Evolutionary conservation across 2,113 vertebrate species (phyloP), one percentile per base, ranked within the genome.

Genomic region (Lagopus leucura): DNA sequence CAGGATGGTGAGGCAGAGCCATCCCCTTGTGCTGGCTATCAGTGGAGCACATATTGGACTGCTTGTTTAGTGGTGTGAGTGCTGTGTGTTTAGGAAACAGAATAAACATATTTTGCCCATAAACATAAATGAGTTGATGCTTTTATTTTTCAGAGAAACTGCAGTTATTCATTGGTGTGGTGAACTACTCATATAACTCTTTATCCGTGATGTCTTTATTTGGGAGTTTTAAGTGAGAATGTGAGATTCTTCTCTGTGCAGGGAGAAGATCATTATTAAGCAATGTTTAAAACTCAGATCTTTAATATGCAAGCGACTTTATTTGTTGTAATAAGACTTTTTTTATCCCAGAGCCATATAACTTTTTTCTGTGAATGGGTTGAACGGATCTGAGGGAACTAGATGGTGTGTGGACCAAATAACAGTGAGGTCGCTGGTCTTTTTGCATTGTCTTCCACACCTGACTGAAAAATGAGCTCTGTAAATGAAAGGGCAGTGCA

Each of bases 31-130:
- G 47, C 67, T 28, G 73, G 65, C 73, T 86, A 38, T 14, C 14
- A 3, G 3, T 8, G 27, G 20, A 43, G 48, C 7, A 0, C 4
- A 11, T 25, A 16, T 30, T 7, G 0, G 45, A 63, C 12, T 4
- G 13, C 77, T 77, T 70, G 30, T 47, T 64, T 43, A 43, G 52
- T 50, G 66, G 21, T 18, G 34, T 27, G 24, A 72, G 17, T 11
- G 22, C 61, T 8, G 4, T 12, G 38, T 43, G 0, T 2, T 25
- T 11, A 22, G 34, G 60, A 86, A 47, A 9, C 32, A 42, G n/a
- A n/a, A 8, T 43, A 43, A 17, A 17, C 42, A 10, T 45, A 74
- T 77, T 55, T 94, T 36, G 27, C 71, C 50, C 48, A n/a, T 55
- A 87, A 79, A 54, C 28, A 10, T 21, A 58, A 48, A 21, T n/a